phyloP scores from a whole-genome alignment of 2,797 vertebrate species.

The Xyrichtys novacula region DNA sequence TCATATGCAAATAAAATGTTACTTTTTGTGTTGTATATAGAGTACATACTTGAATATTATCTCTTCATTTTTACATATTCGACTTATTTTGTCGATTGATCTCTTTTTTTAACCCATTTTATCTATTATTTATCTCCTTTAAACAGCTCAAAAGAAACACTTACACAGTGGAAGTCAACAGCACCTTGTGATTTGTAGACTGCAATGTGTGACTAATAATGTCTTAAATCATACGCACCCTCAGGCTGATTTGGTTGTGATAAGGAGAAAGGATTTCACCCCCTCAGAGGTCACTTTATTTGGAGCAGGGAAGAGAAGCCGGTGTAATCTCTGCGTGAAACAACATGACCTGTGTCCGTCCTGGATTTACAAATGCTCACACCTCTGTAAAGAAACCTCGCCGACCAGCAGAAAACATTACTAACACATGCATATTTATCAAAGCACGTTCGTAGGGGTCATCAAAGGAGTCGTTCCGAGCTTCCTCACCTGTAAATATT shows the following conservation, averaged over 20 bases:
- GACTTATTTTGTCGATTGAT: no score
- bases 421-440: slow-evolving; percentile 75
- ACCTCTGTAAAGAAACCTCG: slow-evolving; percentile 68
- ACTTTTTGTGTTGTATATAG: no score
- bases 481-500: slow-evolving; percentile 34
- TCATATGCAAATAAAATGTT: no score
- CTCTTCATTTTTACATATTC: no score
- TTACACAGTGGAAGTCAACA: no score
- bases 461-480: slow-evolving; percentile 33
- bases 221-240: slow-evolving; percentile 10
- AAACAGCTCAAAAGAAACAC: neutral
- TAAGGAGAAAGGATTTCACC: slow-evolving; percentile 24
- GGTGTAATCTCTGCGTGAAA: slow-evolving; percentile 25
- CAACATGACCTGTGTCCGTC: slow-evolving; percentile 44
- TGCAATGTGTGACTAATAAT: slow-evolving; percentile 14
- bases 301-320: neutral
- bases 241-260: slow-evolving; percentile 21
- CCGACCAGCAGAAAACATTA: slow-evolving; percentile 40
- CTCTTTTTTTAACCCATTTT: no score
- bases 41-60: no score
- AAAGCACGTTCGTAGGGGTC: slow-evolving; percentile 53
- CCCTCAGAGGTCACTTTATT: slow-evolving; percentile 48
- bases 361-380: slow-evolving; percentile 61
- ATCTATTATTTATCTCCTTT: no score
- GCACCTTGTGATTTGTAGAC: no score